Base-by-base conservation (phyloP, 2,797 vertebrate species). In the Gephyroberyx darwinii region DNA sequence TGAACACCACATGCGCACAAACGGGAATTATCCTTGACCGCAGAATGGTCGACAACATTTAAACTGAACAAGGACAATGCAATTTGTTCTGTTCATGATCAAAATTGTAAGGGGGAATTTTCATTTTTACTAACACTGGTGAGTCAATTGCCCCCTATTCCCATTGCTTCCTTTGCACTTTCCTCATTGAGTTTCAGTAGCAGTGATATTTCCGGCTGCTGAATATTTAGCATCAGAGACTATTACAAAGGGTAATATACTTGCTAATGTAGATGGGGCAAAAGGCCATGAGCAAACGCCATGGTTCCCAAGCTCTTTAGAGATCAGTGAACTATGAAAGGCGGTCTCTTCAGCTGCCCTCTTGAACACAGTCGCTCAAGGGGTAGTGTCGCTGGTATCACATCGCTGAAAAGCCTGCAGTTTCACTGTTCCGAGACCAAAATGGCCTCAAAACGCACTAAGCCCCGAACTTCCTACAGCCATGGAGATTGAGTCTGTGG, bases 291-390 rank as follows among this genome's bases (percentile, higher is more conserved):
- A 81, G 78, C 61, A 31, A 88, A 81, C 48, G 13, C 69, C 19
- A 57, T 54, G 71, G 74, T 81, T 86, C 74, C 76, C 20, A 5
- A 86, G 88, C 88, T 89, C 85, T 92, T 93, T 84, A 88, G 87
- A 87, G 88, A 86, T 88, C 80, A 71, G 84, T 86, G 88, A 88
- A 82, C 89, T 88, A 87, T 91, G 89, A 92, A 89, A 88, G 81
- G 78, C 78, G 70, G 78, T 80, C 87, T 85, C 86, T 88, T 86
- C 79, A 75, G 83, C 73, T 71, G 74, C 80, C 80, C 87, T 86
- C 83, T 84, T 79, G 67, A 88, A 82, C 86, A 62, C 76, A 72
- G 83, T 74, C 65, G 19, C 86, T 83, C 69, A 77, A 84, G 86
- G 81, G 70, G 73, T 14, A 45, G 58, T 75, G 84, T 82, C 86